Conservation (phyloP, 2,113 vertebrate species). For the Rhinopomastus cyanomelas region DNA sequence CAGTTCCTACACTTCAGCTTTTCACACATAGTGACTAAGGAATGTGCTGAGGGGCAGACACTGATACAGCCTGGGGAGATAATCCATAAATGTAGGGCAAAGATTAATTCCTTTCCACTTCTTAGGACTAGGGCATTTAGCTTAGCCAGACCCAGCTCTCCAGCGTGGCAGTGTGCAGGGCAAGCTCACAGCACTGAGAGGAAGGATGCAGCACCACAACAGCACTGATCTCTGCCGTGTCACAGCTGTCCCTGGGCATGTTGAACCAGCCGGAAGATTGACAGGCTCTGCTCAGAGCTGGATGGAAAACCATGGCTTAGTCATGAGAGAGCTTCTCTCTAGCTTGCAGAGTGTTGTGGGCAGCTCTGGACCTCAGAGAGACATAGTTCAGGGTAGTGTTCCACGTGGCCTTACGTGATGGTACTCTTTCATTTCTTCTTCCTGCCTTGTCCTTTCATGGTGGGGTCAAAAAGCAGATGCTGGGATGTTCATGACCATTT, state of each 20-base stretch:
- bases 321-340: neutral
- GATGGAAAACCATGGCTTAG: neutral
- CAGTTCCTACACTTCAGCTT: neutral
- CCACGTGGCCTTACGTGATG: neutral
- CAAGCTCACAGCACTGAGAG: fast-evolving
- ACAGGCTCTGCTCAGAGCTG: neutral
- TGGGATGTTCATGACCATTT: neutral
- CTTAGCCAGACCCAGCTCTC: neutral
- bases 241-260: neutral
- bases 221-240: neutral
- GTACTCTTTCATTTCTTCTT: neutral
- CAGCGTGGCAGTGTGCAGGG: neutral
- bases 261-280: neutral
- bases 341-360: neutral
- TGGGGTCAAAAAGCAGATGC: neutral
- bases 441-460: neutral
- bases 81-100: neutral
- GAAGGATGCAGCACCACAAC: neutral
- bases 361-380: neutral
- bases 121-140: neutral
- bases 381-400: neutral
- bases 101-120: neutral
- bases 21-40: neutral
- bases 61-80: neutral
- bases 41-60: neutral